Conservation (phyloP, 2,888 invertebrate species). For the Dynastes maya region DNA sequence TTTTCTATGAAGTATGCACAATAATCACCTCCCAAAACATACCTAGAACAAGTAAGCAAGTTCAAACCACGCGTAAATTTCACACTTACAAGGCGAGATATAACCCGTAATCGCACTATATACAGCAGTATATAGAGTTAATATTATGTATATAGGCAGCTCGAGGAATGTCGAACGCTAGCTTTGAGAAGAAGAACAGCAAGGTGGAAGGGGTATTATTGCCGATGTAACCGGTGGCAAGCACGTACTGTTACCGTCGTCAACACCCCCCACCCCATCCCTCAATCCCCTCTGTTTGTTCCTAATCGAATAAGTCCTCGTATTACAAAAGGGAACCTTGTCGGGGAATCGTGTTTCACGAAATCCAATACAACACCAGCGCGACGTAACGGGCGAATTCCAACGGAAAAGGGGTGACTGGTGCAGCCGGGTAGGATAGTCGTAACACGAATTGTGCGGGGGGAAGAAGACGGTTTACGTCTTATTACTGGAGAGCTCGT, state of each 20-base stretch:
- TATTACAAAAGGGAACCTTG: constrained; percentile 30
- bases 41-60: no score
- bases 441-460: background rate
- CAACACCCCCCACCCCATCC: background rate
- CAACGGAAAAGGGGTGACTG: background rate
- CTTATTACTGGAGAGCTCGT: background rate
- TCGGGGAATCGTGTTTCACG: constrained; percentile 24
- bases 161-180: no score
- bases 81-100: no score
- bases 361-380: constrained; percentile 27
- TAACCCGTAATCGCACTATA: no score
- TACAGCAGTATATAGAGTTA: no score
- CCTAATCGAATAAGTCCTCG: constrained; percentile 13
- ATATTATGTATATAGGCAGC: no score
- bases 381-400: background rate
- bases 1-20: no score
- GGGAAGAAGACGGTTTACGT: constrained; percentile 3
- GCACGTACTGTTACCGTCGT: constrained; percentile 15
- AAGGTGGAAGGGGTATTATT: background rate
- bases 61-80: no score
- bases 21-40: background rate
- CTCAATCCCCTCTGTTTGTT: no score
- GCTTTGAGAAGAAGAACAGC: no score
- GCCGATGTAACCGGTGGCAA: background rate
- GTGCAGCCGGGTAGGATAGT: background rate